Percentiles rank a stretch among this genome's conserved stretches.
Evolutionary conservation across 2,888 invertebrate genomes (phyloP).

Genomic region (Pherbina coryleti): DNA sequence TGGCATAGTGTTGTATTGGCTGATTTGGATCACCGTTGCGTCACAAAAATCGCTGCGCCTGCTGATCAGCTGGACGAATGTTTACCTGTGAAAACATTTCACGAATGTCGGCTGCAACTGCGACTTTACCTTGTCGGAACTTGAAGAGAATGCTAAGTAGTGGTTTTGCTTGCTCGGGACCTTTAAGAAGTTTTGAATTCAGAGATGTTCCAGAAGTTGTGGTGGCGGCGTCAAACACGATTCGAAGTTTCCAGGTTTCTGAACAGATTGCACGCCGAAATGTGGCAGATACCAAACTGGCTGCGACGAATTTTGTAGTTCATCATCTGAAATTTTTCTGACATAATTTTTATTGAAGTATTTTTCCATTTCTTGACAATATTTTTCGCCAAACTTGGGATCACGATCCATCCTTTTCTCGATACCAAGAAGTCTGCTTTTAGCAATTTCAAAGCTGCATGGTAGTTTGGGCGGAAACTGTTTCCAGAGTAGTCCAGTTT

Average conservation of each 20-base stretch:
- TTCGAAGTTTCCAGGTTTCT: neutral
- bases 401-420: neutral
- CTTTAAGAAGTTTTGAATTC: neutral
- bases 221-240: neutral
- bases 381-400: neutral
- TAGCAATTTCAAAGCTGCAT: neutral
- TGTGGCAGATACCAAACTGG: neutral
- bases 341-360: neutral
- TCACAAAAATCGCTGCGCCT: too few relatives aligned
- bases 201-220: neutral
- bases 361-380: conserved; percentile 31
- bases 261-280: neutral
- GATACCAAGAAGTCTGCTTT: neutral
- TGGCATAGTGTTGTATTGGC: too few relatives aligned
- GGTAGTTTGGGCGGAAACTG: neutral
- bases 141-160: neutral
- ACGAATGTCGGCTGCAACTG: neutral
- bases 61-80: too few relatives aligned
- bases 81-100: too few relatives aligned
- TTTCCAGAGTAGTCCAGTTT: too few relatives aligned
- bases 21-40: too few relatives aligned
- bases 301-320: neutral
- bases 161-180: too few relatives aligned
- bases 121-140: neutral
- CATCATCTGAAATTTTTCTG: neutral